Evolutionary conservation across 2,113 vertebrate genomes (phyloP), one percentile per base, ranked within the genome.

Genomic region (Apodemus sylvaticus): DNA sequence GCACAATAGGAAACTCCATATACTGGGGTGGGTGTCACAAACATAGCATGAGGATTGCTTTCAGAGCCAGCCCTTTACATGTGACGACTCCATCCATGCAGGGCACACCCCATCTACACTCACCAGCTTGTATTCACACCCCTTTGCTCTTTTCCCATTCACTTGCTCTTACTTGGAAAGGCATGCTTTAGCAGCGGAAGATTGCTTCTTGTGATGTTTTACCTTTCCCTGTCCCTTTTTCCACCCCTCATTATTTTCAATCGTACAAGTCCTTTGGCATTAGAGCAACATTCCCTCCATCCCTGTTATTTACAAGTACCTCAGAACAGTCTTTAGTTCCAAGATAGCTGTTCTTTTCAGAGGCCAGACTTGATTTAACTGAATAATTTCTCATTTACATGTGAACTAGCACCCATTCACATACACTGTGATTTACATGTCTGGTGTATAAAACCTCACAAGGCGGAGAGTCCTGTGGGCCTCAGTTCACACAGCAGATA

Each of bases 341-440:
- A 85, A 92, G 64, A 94, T 73, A 81, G 22, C 58, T 74, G 92
- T 94, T 97, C 90, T 95, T 97, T 82, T 95, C 96, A 92, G 92
- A 96, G 81, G 68, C 81, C 7, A 17, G 81, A 89, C 78, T 94
- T 95, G 90, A 73, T 93, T 93, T 93, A 96, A 91, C 70, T 58
- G 45, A 82, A 95, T 39, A 77, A 93, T 92, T 97, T 96, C 96
- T 97, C 94, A 97, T 97, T 97, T 97, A 93, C 96, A 96, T 97
- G 94, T 96, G 96, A 97, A 95, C 89, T 89, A 94, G 90, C 71
- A 76, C 77, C 89, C 76, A 74, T 94, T 94, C 91, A 96, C 89
- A 74, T 53, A 70, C 76, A 82, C 78, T 86, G 92, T 81, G 93
- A 96, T 97, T 96, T 96, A 96, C 93, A 96, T 94, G 83, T 92